Base-by-base conservation (phyloP, 1,140 invertebrate species). In the Drosophila setifemur region DNA sequence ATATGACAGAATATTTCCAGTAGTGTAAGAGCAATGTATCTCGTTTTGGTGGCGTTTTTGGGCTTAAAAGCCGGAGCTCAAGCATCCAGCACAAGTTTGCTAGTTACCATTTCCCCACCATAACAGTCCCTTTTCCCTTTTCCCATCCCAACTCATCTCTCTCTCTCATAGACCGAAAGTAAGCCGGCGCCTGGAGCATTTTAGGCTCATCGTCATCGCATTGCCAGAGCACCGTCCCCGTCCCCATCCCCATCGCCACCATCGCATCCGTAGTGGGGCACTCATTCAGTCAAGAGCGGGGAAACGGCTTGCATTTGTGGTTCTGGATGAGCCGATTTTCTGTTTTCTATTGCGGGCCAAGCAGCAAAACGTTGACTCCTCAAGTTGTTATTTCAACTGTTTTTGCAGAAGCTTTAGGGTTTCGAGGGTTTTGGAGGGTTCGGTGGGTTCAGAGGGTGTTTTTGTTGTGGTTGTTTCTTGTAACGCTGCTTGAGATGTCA, bases 401-500 rank as follows among this genome's bases (percentile, higher is more conserved):
- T 64, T 64, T 63, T 63, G 18, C 60, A 63, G 57, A 58, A 58
- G 57, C 57, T 39, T 54, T 37, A 6, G 7, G 14, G n/a, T n/a
- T n/a, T 9, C n/a, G 33, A 14, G 25, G 26, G 19, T 29, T 11
- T 19, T 16, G 64, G 42, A 25, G 66, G 28, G 42, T 67, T 26
- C 28, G 53, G 64, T 42, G n/a, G n/a, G n/a, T n/a, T n/a, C n/a
- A n/a, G n/a, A n/a, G n/a, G n/a, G n/a, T 44, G 25, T 31, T 45
- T 25, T 45, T 39, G 48, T 31, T 63, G 44, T 37, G 39, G 21
- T 42, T 70, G 67, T 48, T 52, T 52, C 21, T 49, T 49, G 72
- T 72, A 82, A 77, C 70, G 74, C 79, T 83, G 78, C 78, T 83
- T 83, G 74, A 83, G 78, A 83, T 83, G 79, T 83, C 79, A 83